Conservation (phyloP, 2,888 invertebrate species). For the Cerastis rubricosa region DNA sequence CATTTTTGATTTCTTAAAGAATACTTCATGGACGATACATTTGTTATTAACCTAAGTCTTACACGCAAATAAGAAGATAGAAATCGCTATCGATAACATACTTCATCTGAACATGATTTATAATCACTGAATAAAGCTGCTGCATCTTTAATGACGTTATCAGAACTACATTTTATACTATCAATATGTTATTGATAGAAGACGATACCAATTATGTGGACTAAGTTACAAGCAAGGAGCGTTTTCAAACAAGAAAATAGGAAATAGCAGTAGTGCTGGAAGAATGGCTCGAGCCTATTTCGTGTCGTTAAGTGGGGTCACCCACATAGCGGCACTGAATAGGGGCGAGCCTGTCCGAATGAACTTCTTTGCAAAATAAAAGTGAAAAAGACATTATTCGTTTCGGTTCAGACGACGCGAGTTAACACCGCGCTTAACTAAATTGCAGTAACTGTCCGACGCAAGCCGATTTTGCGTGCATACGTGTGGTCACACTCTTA, state of each 20-base stretch:
- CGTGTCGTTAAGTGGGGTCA: no score
- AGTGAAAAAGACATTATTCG: rapidly evolving
- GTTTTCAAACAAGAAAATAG: neutral
- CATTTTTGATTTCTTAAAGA: no score
- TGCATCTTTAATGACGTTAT: slow-evolving; percentile 66
- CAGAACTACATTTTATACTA: slow-evolving; percentile 66
- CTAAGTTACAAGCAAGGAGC: neutral
- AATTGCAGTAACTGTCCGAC: neutral
- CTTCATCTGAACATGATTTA: slow-evolving; percentile 58
- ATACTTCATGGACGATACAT: neutral
- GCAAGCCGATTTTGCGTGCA: neutral
- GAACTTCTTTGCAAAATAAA: neutral
- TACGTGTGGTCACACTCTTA: neutral
- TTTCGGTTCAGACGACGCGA: neutral
- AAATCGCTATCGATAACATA: slow-evolving; percentile 55
- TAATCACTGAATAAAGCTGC: slow-evolving; percentile 56
- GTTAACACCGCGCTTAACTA: neutral
- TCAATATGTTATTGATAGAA: slow-evolving; percentile 67
- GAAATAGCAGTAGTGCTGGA: neutral
- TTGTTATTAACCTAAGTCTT: slow-evolving; percentile 6
- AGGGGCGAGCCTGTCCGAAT: no score
- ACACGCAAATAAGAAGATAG: slow-evolving; percentile 47
- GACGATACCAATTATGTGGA: slow-evolving; percentile 58
- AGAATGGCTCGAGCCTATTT: no score
- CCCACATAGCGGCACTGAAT: no score